phyloP scores from a whole-genome alignment of 1,140 invertebrate species.

The Drosophila malerkotliana region DNA sequence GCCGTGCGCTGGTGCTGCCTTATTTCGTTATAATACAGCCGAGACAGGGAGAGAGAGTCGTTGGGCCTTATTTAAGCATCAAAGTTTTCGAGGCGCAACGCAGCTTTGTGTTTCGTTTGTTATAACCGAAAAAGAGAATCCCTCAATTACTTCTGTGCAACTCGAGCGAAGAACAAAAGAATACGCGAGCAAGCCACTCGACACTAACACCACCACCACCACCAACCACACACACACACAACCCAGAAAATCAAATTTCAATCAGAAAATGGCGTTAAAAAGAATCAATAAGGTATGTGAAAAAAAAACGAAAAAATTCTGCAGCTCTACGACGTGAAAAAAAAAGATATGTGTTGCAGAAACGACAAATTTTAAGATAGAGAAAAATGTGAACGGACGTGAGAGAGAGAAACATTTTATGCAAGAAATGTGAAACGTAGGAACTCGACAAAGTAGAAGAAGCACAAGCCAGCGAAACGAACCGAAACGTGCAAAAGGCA shows the following conservation, averaged over 20 bases:
- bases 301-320: conserved; percentile 53
- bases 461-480: conserved; percentile 54
- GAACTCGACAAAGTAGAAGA: conserved; percentile 64
- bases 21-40: conserved; percentile 44
- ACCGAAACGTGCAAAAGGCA: conserved; percentile 83
- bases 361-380: conserved; percentile 32
- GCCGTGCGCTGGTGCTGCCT: conserved; percentile 70
- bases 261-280: conserved; percentile 94
- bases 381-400: conserved; percentile 44
- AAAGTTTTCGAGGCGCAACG: conserved; percentile 55
- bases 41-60: conserved; percentile 66
- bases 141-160: conserved; percentile 20
- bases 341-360: conserved; percentile 27
- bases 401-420: conserved; percentile 79
- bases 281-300: conserved; percentile 96
- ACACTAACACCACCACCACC: conserved; percentile 66
- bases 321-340: conserved; percentile 24
- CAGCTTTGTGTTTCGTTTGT: conserved; percentile 78
- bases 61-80: conserved; percentile 52
- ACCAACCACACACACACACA: conserved; percentile 73
- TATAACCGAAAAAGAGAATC: conserved; percentile 8
- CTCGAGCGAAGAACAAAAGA: conserved; percentile 68
- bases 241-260: conserved; percentile 83
- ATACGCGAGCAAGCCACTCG: conserved; percentile 61
- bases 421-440: conserved; percentile 83